Evolutionary conservation across 2,888 invertebrate genomes (phyloP).

Genomic region (Lithophane semibrunnea): DNA sequence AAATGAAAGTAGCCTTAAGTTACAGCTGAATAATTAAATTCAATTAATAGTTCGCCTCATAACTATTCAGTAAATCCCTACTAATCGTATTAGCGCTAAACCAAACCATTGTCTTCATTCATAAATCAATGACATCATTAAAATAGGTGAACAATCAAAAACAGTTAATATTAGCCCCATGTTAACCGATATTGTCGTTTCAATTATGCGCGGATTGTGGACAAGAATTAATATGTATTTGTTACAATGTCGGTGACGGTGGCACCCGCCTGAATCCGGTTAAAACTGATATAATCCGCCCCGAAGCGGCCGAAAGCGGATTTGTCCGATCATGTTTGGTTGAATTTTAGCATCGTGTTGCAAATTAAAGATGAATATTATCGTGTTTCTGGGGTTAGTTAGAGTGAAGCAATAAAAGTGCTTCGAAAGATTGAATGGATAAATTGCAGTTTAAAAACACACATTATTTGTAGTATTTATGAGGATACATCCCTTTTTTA

Average conservation of each 20-base stretch:
- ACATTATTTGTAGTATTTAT: too few species aligned
- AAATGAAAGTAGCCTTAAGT: background rate
- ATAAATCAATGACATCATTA: constrained; percentile 75
- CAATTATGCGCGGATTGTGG: constrained; percentile 72
- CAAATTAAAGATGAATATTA: constrained; percentile 56
- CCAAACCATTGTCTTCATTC: constrained; percentile 55
- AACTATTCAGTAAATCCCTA: constrained; percentile 22
- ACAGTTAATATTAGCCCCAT: constrained; percentile 75
- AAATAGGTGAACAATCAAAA: constrained; percentile 71
- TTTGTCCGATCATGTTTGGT: constrained; percentile 71
- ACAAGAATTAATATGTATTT: constrained; percentile 73
- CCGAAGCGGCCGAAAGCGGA: constrained; percentile 71
- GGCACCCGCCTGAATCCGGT: constrained; percentile 64
- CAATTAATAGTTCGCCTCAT: constrained; percentile 24
- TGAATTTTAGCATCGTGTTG: constrained; percentile 62
- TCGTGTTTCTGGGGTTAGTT: constrained; percentile 10
- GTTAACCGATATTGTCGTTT: constrained; percentile 73
- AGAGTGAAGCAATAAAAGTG: background rate
- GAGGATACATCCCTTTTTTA: background rate
- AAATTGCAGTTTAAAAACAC: too few species aligned
- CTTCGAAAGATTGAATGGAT: constrained; percentile 1
- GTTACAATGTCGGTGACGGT: constrained; percentile 62
- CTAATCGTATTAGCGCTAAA: constrained; percentile 40
- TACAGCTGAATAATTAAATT: constrained; percentile 34
- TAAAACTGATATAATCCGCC: constrained; percentile 71